A percentile compares a stretch with the other conserved stretches of the same genome.
phyloP scores from a whole-genome alignment of 2,113 vertebrate species.

The Chinchilla lanigera region DNA sequence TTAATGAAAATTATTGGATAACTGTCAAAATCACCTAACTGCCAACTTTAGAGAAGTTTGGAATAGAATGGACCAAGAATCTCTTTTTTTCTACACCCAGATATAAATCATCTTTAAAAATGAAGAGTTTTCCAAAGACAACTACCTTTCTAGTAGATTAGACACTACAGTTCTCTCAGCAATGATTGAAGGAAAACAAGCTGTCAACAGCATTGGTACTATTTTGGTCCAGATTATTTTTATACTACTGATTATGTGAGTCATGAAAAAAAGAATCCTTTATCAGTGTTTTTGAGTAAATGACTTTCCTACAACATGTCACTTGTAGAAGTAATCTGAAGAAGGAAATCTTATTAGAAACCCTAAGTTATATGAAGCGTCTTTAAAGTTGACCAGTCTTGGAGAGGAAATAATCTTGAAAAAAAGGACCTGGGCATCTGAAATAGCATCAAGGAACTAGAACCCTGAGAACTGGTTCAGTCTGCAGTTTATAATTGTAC shows the following conservation, averaged over 20 bases:
- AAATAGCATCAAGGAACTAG: not conserved
- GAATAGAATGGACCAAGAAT: not conserved
- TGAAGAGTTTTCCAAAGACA: slow-evolving; percentile 1
- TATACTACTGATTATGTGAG: not conserved
- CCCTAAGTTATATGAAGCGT: not conserved
- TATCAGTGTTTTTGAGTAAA: not conserved
- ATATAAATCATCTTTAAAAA: slow-evolving; percentile 30
- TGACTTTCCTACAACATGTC: not conserved
- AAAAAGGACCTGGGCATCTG: not conserved
- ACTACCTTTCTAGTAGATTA: slow-evolving; percentile 4
- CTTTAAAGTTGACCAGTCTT: not conserved
- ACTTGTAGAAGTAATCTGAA: not conserved
- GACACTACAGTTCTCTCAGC: not conserved
- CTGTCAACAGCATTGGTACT: not conserved
- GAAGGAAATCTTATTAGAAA: not conserved
- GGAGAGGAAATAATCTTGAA: not conserved
- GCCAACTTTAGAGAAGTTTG: slow-evolving; percentile 26
- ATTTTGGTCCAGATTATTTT: slow-evolving; percentile 21
- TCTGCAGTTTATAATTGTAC: not conserved
- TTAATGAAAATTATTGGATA: not conserved
- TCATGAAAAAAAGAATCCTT: not conserved
- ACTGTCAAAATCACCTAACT: not conserved
- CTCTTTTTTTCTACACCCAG: not conserved
- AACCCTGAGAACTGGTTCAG: not conserved
- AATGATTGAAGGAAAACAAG: not conserved